Conservation (phyloP, 1,140 invertebrate species). For the Euschistus heros region DNA sequence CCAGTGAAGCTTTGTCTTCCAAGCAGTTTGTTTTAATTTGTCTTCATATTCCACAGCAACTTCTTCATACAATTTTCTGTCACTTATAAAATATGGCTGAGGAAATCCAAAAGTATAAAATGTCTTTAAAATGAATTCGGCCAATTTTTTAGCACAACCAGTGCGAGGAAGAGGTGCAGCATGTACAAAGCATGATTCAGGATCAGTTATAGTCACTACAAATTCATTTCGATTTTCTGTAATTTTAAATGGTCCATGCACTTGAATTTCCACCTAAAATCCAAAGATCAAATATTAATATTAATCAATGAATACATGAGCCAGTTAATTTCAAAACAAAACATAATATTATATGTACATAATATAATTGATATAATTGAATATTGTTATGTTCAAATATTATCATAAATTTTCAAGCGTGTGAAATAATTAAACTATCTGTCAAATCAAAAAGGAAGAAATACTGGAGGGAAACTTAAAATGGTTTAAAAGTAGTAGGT, state of each 20-base stretch:
- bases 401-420: no score
- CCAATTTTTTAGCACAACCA: slow-evolving; percentile 24
- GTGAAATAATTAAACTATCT: no score
- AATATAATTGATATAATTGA: no score
- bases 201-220: slow-evolving; percentile 32
- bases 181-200: slow-evolving; percentile 33
- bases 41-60: slow-evolving; percentile 22
- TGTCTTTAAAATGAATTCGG: slow-evolving; percentile 32
- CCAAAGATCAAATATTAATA: not conserved
- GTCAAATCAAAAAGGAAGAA: no score
- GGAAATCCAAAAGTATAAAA: slow-evolving; percentile 34
- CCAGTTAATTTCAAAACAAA: not conserved
- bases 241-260: slow-evolving; percentile 32
- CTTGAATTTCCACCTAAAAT: slow-evolving; percentile 32
- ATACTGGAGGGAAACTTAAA: no score
- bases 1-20: slow-evolving; percentile 19
- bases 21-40: slow-evolving; percentile 23
- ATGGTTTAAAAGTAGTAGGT: no score
- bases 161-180: slow-evolving; percentile 28
- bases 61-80: slow-evolving; percentile 6
- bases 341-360: no score
- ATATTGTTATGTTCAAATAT: no score
- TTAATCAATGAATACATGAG: no score
- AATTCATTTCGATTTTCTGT: slow-evolving; percentile 30
- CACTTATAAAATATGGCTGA: not conserved